Percentiles rank a stretch among this genome's conserved stretches.
phyloP scores from a whole-genome alignment of 1,140 invertebrate species.

The Monochamus saltuarius region DNA sequence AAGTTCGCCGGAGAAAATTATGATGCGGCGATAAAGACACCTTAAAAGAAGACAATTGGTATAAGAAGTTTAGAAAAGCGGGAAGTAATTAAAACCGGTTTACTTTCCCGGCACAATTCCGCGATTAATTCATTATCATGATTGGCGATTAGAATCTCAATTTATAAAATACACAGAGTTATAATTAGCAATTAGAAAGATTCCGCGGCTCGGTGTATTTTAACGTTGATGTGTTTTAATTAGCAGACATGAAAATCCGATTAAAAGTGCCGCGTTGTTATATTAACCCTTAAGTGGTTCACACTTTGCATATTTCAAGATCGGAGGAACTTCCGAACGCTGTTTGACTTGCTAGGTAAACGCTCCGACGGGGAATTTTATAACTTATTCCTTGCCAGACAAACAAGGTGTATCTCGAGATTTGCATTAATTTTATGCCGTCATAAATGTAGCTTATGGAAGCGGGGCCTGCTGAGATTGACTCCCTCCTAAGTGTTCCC shows the following conservation, averaged over 20 bases:
- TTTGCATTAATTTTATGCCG: slow-evolving; percentile 48
- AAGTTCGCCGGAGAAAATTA: slow-evolving; percentile 19
- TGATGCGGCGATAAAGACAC: slow-evolving; percentile 18
- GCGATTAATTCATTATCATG: slow-evolving; percentile 53
- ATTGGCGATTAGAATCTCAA: slow-evolving; percentile 52
- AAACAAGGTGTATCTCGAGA: slow-evolving; percentile 48
- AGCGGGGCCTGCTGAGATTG: slow-evolving; percentile 20
- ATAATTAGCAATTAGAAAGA: slow-evolving; percentile 52
- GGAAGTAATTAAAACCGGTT: slow-evolving; percentile 49
- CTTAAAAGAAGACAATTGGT: slow-evolving; percentile 31
- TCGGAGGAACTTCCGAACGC: slow-evolving; percentile 21
- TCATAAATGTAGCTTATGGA: slow-evolving; percentile 44
- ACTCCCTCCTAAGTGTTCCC: slow-evolving; percentile 7
- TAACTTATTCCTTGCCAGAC: slow-evolving; percentile 41
- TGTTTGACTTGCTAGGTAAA: slow-evolving; percentile 42
- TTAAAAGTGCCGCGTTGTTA: slow-evolving; percentile 46
- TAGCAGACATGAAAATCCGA: slow-evolving; percentile 48
- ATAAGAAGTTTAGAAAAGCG: slow-evolving; percentile 40
- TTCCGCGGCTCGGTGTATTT: slow-evolving; percentile 40
- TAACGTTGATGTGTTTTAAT: slow-evolving; percentile 49
- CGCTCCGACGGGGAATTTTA: slow-evolving; percentile 39
- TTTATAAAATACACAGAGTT: slow-evolving; percentile 53
- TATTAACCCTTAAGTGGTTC: slow-evolving; percentile 46
- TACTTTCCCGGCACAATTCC: slow-evolving; percentile 40
- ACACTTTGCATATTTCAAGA: slow-evolving; percentile 46